Evolutionary conservation across 2,113 vertebrate genomes (phyloP).

Genomic region (Numenius arquata): DNA sequence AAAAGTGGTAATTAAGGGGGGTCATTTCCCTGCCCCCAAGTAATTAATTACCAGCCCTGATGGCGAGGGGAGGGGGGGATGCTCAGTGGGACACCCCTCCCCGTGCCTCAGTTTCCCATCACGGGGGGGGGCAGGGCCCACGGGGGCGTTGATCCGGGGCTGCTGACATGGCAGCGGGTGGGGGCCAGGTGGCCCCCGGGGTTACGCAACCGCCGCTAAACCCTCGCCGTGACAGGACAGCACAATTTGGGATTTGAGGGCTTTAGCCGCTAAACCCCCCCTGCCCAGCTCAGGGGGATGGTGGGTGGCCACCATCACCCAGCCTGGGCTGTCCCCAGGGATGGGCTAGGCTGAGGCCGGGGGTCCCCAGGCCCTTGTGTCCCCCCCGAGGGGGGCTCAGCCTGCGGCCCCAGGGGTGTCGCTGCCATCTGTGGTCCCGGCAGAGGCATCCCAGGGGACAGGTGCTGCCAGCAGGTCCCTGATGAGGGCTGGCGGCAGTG

Average conservation of each 20-base stretch:
- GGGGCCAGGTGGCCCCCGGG: slow-evolving; percentile 19
- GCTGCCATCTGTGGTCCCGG: fast-evolving
- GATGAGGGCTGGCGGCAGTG: not conserved
- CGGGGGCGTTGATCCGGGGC: not conserved
- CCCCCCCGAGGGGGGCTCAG: not conserved
- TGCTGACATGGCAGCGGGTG: slow-evolving; percentile 66
- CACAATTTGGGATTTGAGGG: slow-evolving; percentile 79
- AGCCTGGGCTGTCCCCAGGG: not conserved
- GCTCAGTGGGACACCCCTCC: not conserved
- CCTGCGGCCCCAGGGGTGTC: fast-evolving
- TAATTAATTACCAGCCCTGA: slow-evolving; percentile 43
- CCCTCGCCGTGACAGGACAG: slow-evolving; percentile 65
- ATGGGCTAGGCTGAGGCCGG: not conserved
- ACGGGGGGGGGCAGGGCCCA: fast-evolving
- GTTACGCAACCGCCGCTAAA: slow-evolving; percentile 75
- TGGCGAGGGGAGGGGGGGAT: not conserved
- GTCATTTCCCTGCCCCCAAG: slow-evolving; percentile 33
- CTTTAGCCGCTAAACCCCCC: slow-evolving; percentile 46
- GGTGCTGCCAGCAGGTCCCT: not conserved
- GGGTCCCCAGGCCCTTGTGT: not conserved
- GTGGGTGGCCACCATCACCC: not conserved
- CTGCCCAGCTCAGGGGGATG: not conserved
- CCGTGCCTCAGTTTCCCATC: not conserved
- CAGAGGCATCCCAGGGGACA: not conserved
- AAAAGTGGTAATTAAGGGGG: slow-evolving; percentile 60